Base-by-base conservation (phyloP, 2,888 invertebrate species). In the Dryomyza anilis region DNA sequence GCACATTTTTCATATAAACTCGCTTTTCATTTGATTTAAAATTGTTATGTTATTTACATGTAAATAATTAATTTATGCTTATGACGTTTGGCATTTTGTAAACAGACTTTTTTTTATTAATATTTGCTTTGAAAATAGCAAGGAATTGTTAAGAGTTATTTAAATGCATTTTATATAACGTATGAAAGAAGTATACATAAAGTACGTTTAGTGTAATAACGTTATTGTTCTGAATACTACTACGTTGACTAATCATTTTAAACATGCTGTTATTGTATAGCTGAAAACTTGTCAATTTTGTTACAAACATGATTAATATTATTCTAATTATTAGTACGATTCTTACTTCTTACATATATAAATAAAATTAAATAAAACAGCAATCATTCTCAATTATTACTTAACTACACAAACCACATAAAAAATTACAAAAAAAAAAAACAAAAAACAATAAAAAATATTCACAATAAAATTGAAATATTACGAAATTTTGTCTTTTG, bases 221-320 rank as follows among this genome's bases (percentile, higher is more conserved):
- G 7, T 25, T 10, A 50, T 50, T 50, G 50, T 50, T 50, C 19
- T 4, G n/a, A 16, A 43, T 25, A 48, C 14, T 16, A 45, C 16
- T 45, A 8, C 19, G 8, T 16, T 45, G n/a, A 45, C 19, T 23
- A 55, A 25, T 55, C 10, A 33, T 55, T 33, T 50, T 25, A 25
- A 30, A 55, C 2, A 8, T 36, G 21, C 55, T 55, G 36, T 55
- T 55, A 23, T 55, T 55, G 19, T 36, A 53, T 61, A 52, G 53
- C 29, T 66, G 69, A 70, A 59, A 29, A 69, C 69, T 70, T 67
- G 72, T 70, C 72, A 72, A 72, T 72, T 72, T 72, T 72, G 72
- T 72, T 72, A 70, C 64, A 63, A 70, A 69, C 67, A 67, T 69
- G 64, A 67, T 70, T 66, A 69, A 67, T 67, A 69, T 66, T 64